These are phyloP conservation scores for Dynastes tityus DNA, from an alignment of 2,888 invertebrate species.

Conservation along the genomic window DNA sequence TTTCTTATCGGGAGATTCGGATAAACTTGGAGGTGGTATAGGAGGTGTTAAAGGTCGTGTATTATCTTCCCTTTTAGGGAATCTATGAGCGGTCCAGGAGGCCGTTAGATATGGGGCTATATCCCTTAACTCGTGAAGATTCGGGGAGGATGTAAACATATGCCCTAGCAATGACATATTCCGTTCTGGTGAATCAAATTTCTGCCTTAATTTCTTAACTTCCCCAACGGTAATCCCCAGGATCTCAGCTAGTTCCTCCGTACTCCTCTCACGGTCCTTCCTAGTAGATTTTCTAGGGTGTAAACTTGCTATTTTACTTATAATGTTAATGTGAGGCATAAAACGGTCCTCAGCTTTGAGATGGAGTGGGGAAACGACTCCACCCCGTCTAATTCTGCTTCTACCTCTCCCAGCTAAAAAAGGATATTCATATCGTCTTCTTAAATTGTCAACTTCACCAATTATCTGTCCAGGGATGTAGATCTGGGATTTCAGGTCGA, in stretches of 20 bases:
- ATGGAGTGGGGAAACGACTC: conserved; percentile 78
- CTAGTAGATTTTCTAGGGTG: conserved; percentile 66
- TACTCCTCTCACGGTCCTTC: conserved; percentile 58
- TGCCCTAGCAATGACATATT: conserved; percentile 80
- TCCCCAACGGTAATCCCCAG: conserved; percentile 75
- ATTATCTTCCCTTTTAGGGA: conserved; percentile 81
- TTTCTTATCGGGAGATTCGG: conserved; percentile 52
- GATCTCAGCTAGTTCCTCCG: conserved; percentile 66
- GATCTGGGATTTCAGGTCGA: conserved; percentile 75
- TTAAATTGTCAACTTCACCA: conserved; percentile 76
- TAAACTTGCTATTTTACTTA: conserved; percentile 84
- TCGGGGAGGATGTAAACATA: conserved; percentile 87
- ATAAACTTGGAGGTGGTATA: conserved; percentile 63
- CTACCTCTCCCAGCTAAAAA: conserved; percentile 70
- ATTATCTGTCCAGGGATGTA: conserved; percentile 69
- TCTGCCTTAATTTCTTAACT: conserved; percentile 81
- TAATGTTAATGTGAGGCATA: conserved; percentile 93
- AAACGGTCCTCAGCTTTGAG: conserved; percentile 80
- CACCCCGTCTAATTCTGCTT: conserved; percentile 70
- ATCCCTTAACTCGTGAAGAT: conserved; percentile 83
- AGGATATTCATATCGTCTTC: conserved; percentile 76
- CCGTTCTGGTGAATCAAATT: conserved; percentile 77
- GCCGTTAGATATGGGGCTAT: conserved; percentile 86
- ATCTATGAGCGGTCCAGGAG: conserved; percentile 86
- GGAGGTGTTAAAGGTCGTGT: conserved; percentile 77